Percentiles rank a stretch among this genome's conserved stretches.
These are phyloP conservation scores for Clarias laeviceps DNA, from an alignment of 2,797 vertebrate genomes.

Conservation along the genomic window DNA sequence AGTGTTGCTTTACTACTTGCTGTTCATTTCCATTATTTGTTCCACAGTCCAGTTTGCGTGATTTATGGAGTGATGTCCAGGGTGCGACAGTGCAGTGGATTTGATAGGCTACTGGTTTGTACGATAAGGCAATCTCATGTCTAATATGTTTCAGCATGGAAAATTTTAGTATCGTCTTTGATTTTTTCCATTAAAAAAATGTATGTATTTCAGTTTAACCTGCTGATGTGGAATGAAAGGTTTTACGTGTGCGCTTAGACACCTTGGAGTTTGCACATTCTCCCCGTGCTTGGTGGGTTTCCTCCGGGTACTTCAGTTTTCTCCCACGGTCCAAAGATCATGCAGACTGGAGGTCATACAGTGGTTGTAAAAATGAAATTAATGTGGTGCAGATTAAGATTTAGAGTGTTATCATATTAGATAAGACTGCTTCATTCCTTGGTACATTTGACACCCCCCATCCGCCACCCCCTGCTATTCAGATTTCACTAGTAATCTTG, in stretches of 20 bases:
- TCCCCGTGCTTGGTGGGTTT: no score
- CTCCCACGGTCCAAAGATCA: no score
- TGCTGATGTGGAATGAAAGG: background rate
- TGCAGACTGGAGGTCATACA: no score
- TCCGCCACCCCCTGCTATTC: no score
- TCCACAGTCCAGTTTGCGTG: background rate
- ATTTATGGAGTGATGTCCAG: background rate
- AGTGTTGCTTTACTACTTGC: background rate
- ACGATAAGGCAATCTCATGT: background rate
- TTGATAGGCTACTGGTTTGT: background rate
- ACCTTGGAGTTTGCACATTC: background rate
- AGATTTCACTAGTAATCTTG: no score
- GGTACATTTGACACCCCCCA: no score
- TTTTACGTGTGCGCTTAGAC: background rate
- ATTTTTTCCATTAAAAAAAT: background rate
- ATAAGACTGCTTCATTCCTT: no score
- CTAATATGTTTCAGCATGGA: background rate
- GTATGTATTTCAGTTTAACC: background rate
- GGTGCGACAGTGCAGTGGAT: background rate
- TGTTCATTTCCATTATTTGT: conserved; percentile 42
- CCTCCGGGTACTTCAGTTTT: no score
- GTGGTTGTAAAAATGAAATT: no score
- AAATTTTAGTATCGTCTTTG: background rate
- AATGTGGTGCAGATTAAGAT: no score
- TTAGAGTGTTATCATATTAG: no score